Evolutionary conservation across 2,888 invertebrate species (phyloP).

Genomic region (Sphinx pinastri): DNA sequence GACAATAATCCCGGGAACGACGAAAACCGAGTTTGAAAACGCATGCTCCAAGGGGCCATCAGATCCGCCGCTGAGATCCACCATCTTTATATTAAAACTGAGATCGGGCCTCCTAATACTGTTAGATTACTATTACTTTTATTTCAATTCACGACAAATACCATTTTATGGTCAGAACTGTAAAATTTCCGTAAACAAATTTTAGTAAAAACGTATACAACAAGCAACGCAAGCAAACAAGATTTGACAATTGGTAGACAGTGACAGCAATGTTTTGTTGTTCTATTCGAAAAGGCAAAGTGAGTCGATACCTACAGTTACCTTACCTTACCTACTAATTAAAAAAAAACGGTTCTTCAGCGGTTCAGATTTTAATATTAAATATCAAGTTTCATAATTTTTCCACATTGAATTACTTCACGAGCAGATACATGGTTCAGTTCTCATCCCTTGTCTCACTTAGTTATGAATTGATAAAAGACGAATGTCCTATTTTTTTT

Average conservation of each 20-base stretch:
- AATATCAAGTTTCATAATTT: too few species aligned
- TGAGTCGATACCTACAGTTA: too few species aligned
- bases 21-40: constrained; percentile 94
- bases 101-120: constrained; percentile 32
- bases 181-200: not conserved
- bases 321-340: too few species aligned
- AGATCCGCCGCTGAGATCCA: constrained; percentile 91
- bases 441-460: too few species aligned
- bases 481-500: too few species aligned
- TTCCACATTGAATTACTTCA: too few species aligned
- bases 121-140: constrained; percentile 24
- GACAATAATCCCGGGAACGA: constrained; percentile 92
- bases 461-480: too few species aligned
- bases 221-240: constrained; percentile 17
- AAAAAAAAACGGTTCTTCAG: too few species aligned
- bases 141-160: constrained; percentile 20
- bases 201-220: not conserved
- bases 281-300: too few species aligned
- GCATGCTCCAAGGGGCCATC: constrained; percentile 93
- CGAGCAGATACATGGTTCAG: too few species aligned
- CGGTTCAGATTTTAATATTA: too few species aligned
- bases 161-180: not conserved
- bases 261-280: not conserved
- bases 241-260: not conserved
- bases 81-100: constrained; percentile 84